Conservation (phyloP, 2,888 invertebrate species). For the Ormyrus rosae region DNA sequence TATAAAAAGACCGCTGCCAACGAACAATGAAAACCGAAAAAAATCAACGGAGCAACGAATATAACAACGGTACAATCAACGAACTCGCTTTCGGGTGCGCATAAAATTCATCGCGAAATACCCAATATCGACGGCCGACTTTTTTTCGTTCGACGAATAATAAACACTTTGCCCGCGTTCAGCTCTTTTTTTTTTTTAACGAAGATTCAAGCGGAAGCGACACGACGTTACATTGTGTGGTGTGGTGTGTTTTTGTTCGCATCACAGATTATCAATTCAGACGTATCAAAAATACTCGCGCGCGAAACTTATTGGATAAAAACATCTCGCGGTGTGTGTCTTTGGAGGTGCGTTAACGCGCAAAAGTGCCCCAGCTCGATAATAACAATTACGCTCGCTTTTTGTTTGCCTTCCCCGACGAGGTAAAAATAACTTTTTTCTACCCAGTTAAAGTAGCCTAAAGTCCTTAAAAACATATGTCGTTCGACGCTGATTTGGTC, state of each 20-base stretch:
- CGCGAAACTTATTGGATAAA: constrained; percentile 53
- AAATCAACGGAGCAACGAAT: too few species aligned
- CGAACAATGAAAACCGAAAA: too few species aligned
- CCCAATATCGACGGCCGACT: constrained; percentile 26
- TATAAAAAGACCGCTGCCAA: too few species aligned
- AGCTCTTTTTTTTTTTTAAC: constrained; percentile 16
- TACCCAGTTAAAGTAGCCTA: constrained; percentile 7
- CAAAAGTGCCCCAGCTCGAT: constrained; percentile 17
- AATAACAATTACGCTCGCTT: background rate
- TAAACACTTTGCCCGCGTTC: background rate
- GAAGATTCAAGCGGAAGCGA: constrained; percentile 55
- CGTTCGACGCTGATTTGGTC: constrained; percentile 45
- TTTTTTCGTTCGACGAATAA: background rate
- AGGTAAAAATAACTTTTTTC: too few species aligned
- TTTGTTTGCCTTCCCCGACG: background rate
- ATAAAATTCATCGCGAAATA: constrained; percentile 37
- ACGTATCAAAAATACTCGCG: constrained; percentile 67
- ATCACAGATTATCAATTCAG: constrained; percentile 64
- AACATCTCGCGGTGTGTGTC: constrained; percentile 24
- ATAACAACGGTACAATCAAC: background rate
- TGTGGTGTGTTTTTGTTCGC: constrained; percentile 45
- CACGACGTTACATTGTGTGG: constrained; percentile 47
- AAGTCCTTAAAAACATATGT: constrained; percentile 28
- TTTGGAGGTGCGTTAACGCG: background rate
- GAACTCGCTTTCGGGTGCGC: background rate